These are phyloP conservation scores for Sandelia bainsii DNA, from an alignment of 2,797 vertebrate genomes.

Conservation along the genomic window DNA sequence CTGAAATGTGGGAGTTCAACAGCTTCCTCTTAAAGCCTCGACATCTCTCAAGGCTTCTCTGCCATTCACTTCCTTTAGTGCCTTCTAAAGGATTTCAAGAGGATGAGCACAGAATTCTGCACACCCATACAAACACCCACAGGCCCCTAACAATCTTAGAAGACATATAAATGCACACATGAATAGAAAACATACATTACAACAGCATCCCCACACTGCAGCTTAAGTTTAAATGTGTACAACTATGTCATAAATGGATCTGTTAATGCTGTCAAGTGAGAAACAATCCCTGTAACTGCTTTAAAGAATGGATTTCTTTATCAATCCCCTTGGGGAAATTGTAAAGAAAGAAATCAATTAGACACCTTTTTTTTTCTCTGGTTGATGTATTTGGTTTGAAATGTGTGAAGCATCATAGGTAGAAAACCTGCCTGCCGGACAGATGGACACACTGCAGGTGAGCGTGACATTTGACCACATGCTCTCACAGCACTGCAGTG, in stretches of 20 bases:
- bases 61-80: background rate
- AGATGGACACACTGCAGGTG: slow-evolving; percentile 47
- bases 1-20: slow-evolving; percentile 29
- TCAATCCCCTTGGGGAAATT: background rate
- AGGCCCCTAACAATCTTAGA: background rate
- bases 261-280: background rate
- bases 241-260: background rate
- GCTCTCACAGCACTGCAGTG: slow-evolving; percentile 3
- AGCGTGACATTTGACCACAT: slow-evolving; percentile 26
- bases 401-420: slow-evolving; percentile 6
- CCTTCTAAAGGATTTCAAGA: slow-evolving; percentile 2
- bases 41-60: slow-evolving; percentile 22
- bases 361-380: background rate
- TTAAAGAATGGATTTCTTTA: too few relatives aligned
- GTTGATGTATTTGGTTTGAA: background rate
- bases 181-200: background rate
- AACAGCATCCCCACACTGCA: background rate
- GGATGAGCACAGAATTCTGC: slow-evolving; percentile 5
- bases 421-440: slow-evolving; percentile 25
- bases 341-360: too few relatives aligned
- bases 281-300: background rate
- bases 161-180: background rate
- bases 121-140: background rate
- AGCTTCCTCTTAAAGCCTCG: slow-evolving; percentile 10
- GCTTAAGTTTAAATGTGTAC: background rate